Conservation (phyloP, 2,888 invertebrate genomes). For the Calameuta idolon region DNA sequence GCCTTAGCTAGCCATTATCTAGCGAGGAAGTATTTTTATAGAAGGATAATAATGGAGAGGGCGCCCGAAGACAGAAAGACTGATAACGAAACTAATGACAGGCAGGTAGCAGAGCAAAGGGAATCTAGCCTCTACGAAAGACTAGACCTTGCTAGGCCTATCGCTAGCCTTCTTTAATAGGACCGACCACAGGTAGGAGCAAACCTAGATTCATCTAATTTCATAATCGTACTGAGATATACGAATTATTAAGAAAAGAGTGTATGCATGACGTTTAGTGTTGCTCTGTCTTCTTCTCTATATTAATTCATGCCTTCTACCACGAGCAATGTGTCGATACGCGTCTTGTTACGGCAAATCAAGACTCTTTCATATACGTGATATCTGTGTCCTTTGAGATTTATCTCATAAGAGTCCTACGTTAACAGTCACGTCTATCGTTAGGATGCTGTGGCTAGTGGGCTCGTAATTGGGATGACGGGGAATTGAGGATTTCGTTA, state of each 20-base stretch:
- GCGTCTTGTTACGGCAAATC: not conserved
- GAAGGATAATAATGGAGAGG: slow-evolving; percentile 27
- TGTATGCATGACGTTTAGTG: slow-evolving; percentile 17
- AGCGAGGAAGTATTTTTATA: slow-evolving; percentile 40
- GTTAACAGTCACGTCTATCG: not conserved
- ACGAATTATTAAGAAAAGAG: slow-evolving; percentile 17
- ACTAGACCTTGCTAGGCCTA: slow-evolving; percentile 54
- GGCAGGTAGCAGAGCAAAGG: slow-evolving; percentile 62
- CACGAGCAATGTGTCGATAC: not conserved
- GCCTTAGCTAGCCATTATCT: not conserved
- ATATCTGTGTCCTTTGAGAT: not conserved
- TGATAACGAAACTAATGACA: slow-evolving; percentile 48
- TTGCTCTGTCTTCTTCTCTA: slow-evolving; percentile 1
- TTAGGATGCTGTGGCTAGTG: not conserved
- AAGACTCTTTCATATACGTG: not conserved
- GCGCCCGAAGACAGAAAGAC: not conserved
- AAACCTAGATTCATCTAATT: slow-evolving; percentile 46
- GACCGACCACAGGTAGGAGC: slow-evolving; percentile 57
- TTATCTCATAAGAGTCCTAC: not conserved
- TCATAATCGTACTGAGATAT: slow-evolving; percentile 36
- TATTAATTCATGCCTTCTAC: not conserved
- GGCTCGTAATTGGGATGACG: not conserved
- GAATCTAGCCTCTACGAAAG: slow-evolving; percentile 50
- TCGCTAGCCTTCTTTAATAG: slow-evolving; percentile 49
- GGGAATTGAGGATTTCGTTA: not conserved